These are phyloP conservation scores for Cyclura pinguis DNA, from an alignment of 2,797 vertebrate species.

Conservation along the genomic window DNA sequence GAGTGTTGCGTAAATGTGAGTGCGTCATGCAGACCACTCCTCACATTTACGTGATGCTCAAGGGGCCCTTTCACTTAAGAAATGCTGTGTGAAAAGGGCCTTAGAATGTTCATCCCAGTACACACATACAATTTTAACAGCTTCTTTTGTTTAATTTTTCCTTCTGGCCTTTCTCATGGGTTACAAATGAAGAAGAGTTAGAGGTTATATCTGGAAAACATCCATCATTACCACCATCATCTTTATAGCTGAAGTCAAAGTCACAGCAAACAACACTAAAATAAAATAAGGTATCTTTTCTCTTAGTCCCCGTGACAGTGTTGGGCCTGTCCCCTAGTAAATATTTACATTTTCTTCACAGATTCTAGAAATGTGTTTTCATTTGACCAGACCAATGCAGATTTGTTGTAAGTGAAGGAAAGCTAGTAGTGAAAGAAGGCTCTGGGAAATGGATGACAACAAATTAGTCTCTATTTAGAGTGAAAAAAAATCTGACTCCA, in stretches of 20 bases:
- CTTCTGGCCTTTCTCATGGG: constrained; percentile 4
- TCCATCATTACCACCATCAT: neutral
- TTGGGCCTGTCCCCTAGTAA: neutral
- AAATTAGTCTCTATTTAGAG: neutral
- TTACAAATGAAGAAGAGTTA: neutral
- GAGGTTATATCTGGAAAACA: constrained; percentile 19
- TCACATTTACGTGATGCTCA: too few relatives aligned
- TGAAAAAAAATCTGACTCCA: neutral
- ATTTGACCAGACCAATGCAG: neutral
- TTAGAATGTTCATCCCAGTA: too few relatives aligned
- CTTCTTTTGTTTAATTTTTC: neutral
- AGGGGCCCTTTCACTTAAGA: too few relatives aligned
- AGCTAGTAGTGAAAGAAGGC: neutral
- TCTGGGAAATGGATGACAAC: neutral
- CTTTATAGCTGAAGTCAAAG: constrained; percentile 1
- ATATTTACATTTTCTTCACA: neutral
- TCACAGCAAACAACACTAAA: neutral
- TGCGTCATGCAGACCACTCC: too few relatives aligned
- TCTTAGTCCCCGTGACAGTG: neutral
- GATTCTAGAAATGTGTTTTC: neutral
- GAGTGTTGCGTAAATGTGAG: too few relatives aligned
- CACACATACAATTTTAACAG: too few relatives aligned
- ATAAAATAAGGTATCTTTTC: neutral
- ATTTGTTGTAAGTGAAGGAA: neutral
- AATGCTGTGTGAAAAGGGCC: too few relatives aligned